phyloP scores from a whole-genome alignment of 2,113 vertebrate genomes.

The Phasianus colchicus region DNA sequence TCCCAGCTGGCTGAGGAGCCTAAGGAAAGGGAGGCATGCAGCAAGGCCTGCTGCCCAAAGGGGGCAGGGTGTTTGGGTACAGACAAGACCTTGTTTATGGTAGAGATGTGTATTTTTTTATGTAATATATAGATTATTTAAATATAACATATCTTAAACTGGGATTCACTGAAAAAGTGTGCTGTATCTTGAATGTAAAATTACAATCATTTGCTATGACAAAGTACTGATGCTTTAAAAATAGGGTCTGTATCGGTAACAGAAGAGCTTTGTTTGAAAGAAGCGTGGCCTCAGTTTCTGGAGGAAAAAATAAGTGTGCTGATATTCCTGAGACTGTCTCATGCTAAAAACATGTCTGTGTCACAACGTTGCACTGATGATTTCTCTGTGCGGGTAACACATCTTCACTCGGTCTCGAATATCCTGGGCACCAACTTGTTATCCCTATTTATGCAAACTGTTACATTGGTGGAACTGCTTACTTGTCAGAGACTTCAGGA shows the following conservation, averaged over 20 bases:
- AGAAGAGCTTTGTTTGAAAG: constrained; percentile 9
- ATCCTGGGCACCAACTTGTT: not conserved
- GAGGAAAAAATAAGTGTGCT: not conserved
- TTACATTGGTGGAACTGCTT: constrained; percentile 6
- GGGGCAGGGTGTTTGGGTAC: not conserved
- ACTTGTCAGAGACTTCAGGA: constrained; percentile 47
- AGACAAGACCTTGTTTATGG: constrained; percentile 60
- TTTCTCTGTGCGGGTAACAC: constrained; percentile 26
- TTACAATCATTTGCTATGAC: constrained; percentile 37
- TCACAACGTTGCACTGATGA: not conserved
- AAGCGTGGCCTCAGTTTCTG: not conserved
- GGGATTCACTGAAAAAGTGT: not conserved
- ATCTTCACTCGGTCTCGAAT: not conserved
- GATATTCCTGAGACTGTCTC: constrained; percentile 25
- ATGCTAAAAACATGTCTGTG: not conserved
- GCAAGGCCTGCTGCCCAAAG: not conserved
- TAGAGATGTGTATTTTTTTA: constrained; percentile 73
- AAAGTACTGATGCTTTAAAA: constrained; percentile 43
- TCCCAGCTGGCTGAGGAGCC: not conserved
- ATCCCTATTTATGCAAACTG: constrained; percentile 42
- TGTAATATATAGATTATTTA: constrained; percentile 59
- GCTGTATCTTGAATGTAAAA: constrained; percentile 63
- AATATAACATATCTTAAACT: constrained; percentile 52
- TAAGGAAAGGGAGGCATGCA: not conserved
- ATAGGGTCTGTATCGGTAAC: not conserved